Percentiles rank a stretch among this genome's conserved stretches.
Evolutionary conservation across 2,113 vertebrate genomes (phyloP).

Genomic region (Ploceus nigricollis): DNA sequence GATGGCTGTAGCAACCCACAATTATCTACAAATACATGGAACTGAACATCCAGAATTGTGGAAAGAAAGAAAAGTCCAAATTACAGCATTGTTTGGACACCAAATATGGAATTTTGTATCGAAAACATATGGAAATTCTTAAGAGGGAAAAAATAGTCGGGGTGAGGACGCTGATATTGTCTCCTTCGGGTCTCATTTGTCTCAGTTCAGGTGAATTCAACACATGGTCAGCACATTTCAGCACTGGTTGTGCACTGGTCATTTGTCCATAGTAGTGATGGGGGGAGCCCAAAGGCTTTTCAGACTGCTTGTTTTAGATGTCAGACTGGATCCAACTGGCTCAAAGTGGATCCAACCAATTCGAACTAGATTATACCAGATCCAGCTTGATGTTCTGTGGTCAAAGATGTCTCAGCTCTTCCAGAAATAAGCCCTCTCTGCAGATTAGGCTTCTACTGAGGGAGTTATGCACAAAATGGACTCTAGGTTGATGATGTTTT

Average conservation of each 20-base stretch:
- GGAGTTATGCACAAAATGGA: background rate
- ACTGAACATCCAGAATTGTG: background rate
- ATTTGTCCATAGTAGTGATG: background rate
- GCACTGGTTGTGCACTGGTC: accelerated
- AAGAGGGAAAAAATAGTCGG: background rate
- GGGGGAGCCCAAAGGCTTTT: background rate
- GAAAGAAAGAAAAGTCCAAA: background rate
- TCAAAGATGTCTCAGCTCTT: background rate
- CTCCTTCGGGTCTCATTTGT: background rate
- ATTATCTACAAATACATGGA: background rate
- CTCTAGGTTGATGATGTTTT: background rate
- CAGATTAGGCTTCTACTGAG: background rate
- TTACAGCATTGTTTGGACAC: background rate
- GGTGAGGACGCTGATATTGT: background rate
- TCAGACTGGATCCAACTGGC: accelerated
- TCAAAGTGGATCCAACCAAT: background rate
- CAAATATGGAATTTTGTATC: background rate
- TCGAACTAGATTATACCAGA: background rate
- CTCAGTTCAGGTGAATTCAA: background rate
- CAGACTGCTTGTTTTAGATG: background rate
- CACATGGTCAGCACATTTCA: background rate
- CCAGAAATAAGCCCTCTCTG: background rate
- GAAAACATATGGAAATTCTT: background rate
- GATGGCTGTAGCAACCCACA: background rate
- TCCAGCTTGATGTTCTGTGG: background rate